Conservation (phyloP, 2,888 invertebrate species). For the Agrochola macilenta region DNA sequence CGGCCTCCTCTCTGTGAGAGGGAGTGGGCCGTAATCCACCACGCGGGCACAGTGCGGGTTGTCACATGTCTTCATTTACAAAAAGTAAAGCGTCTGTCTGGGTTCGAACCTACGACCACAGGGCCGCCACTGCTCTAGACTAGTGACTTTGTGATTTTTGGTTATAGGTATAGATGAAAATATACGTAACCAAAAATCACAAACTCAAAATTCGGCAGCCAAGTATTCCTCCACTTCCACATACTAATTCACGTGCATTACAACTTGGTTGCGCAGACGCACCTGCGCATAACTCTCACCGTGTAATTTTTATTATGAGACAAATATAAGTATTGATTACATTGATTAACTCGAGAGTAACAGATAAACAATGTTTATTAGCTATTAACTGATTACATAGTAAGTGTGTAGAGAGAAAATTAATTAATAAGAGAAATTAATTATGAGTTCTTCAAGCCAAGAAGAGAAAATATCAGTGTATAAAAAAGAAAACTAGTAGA, state of each 20-base stretch:
- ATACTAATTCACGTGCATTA: constrained; percentile 4
- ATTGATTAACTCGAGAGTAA: constrained; percentile 43
- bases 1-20: too few relatives aligned
- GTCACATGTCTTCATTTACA: too few relatives aligned
- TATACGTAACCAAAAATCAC: not conserved
- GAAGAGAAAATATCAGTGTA: not conserved
- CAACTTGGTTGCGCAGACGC: constrained; percentile 44
- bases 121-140: too few relatives aligned
- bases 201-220: not conserved
- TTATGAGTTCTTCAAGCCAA: not conserved
- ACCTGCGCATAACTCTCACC: constrained; percentile 51
- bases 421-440: constrained; percentile 16
- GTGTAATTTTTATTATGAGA: constrained; percentile 40
- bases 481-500: too few relatives aligned
- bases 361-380: constrained; percentile 45
- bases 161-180: not conserved
- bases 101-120: too few relatives aligned
- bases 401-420: constrained; percentile 31
- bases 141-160: too few relatives aligned
- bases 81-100: too few relatives aligned
- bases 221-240: not conserved
- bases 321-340: constrained; percentile 53
- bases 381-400: constrained; percentile 15
- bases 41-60: too few relatives aligned
- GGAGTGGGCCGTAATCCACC: too few relatives aligned